A percentile compares a stretch with the other conserved stretches of the same genome.
Evolutionary conservation across 2,113 vertebrate species (phyloP).

Genomic region (Myotis davidii): DNA sequence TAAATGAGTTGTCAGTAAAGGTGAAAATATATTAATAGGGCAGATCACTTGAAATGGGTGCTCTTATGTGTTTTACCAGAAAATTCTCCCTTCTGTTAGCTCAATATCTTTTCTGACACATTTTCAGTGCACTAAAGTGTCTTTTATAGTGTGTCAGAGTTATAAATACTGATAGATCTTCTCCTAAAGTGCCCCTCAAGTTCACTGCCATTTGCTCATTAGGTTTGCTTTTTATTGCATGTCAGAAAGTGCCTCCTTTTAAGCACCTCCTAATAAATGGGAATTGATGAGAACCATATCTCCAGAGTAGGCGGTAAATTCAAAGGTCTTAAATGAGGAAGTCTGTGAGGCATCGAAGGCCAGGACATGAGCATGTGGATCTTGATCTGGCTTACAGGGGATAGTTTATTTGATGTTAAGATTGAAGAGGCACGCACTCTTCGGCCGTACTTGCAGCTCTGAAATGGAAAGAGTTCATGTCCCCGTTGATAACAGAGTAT

Average conservation of each 20-base stretch:
- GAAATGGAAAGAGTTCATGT: slow-evolving; percentile 58
- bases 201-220: slow-evolving; percentile 81
- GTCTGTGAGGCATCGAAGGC: slow-evolving; percentile 67
- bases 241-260: slow-evolving; percentile 76
- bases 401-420: slow-evolving; percentile 54
- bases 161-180: slow-evolving; percentile 84
- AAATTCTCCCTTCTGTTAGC: slow-evolving; percentile 77
- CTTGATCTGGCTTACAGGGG: slow-evolving; percentile 25
- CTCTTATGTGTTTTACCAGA: slow-evolving; percentile 82
- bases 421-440: not conserved
- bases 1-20: slow-evolving; percentile 83
- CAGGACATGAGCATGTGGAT: slow-evolving; percentile 5
- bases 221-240: slow-evolving; percentile 78
- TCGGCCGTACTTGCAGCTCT: slow-evolving; percentile 26
- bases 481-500: not conserved
- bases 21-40: slow-evolving; percentile 80
- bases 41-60: slow-evolving; percentile 80
- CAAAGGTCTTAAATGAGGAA: slow-evolving; percentile 69
- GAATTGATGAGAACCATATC: slow-evolving; percentile 69
- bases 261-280: slow-evolving; percentile 79
- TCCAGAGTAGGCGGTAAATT: slow-evolving; percentile 72
- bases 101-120: slow-evolving; percentile 82
- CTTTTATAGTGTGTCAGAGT: slow-evolving; percentile 78
- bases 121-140: slow-evolving; percentile 80
- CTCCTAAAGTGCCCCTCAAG: slow-evolving; percentile 78